These are phyloP conservation scores for Argopecten irradians DNA, from an alignment of 1,140 invertebrate genomes.

Conservation along the genomic window DNA sequence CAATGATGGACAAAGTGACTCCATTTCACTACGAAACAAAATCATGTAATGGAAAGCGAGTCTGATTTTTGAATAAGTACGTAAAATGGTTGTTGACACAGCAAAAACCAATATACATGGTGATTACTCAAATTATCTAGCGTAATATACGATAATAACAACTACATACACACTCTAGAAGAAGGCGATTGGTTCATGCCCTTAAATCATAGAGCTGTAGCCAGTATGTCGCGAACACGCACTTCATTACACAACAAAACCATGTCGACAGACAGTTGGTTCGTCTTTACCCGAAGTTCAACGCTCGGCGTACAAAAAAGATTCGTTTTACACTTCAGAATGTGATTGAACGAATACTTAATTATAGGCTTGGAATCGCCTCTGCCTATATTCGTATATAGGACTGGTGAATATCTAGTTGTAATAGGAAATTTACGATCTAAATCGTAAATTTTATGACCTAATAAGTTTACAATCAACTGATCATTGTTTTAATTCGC, in stretches of 20 bases:
- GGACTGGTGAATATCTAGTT: background rate
- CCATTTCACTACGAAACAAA: background rate
- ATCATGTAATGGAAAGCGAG: background rate
- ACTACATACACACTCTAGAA: background rate
- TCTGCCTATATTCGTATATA: background rate
- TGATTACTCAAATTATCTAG: background rate
- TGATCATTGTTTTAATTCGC: background rate
- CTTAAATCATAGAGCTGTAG: background rate
- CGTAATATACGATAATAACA: background rate
- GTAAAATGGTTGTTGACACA: background rate
- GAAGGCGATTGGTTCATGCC: background rate
- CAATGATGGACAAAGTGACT: background rate
- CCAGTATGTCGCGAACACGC: background rate
- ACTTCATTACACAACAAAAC: slow-evolving; percentile 8
- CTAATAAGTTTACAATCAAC: background rate
- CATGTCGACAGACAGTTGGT: background rate
- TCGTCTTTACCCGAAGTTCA: background rate
- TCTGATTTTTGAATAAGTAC: background rate
- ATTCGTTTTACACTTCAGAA: background rate
- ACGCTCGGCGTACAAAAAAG: background rate
- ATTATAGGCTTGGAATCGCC: background rate
- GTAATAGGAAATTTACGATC: background rate
- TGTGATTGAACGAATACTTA: background rate
- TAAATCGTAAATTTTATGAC: background rate
- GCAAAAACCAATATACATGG: background rate